A percentile compares a stretch with the other conserved stretches of the same genome.
These are phyloP conservation scores for Pedetes capensis DNA, from an alignment of 2,113 vertebrate genomes.

Conservation along the genomic window DNA sequence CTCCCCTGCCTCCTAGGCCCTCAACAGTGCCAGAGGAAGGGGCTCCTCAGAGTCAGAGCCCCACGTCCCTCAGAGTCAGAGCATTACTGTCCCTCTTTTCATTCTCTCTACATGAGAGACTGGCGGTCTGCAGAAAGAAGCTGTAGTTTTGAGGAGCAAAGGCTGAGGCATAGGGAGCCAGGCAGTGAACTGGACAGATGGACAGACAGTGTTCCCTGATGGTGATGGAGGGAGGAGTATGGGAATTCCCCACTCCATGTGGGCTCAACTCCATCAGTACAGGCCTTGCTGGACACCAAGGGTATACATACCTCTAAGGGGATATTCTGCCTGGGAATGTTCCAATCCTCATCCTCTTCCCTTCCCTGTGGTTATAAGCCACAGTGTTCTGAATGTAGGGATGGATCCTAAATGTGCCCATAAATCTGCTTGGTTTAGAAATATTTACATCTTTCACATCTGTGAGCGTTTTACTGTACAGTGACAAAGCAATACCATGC, in stretches of 20 bases:
- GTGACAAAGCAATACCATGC: background rate
- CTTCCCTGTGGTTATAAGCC: background rate
- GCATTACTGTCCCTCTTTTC: background rate
- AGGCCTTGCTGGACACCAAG: background rate
- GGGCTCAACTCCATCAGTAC: background rate
- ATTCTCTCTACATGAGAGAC: background rate
- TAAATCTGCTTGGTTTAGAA: conserved; percentile 17
- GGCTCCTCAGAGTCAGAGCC: background rate
- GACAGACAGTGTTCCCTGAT: background rate
- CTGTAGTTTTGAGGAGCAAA: background rate
- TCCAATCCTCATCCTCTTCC: background rate
- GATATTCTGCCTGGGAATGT: background rate
- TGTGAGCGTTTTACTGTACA: background rate
- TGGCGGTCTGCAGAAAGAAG: background rate
- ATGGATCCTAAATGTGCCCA: background rate
- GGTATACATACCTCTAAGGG: background rate
- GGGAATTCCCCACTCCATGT: background rate
- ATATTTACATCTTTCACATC: background rate
- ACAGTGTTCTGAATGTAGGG: background rate
- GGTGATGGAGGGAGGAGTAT: background rate
- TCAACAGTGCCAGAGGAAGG: background rate
- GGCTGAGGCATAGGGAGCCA: background rate
- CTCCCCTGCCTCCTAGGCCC: background rate
- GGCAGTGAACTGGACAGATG: background rate
- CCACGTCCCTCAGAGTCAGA: background rate